These are phyloP conservation scores for Prosapia bicincta DNA, from an alignment of 2,888 invertebrate genomes.

Conservation along the genomic window DNA sequence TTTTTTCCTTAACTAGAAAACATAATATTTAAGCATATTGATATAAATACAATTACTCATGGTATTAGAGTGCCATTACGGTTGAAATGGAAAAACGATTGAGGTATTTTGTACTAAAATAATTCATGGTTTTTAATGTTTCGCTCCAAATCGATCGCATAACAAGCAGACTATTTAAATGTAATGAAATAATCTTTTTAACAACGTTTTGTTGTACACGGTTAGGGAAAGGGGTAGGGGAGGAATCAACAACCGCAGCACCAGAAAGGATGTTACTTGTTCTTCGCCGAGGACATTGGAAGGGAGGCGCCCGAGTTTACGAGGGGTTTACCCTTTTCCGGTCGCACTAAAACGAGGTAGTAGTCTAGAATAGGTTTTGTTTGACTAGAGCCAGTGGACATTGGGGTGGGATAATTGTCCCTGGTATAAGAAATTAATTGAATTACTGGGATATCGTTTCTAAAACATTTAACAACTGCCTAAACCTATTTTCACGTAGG, in stretches of 20 bases:
- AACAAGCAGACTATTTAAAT: background rate
- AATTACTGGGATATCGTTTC: background rate
- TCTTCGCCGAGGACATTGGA: constrained; percentile 36
- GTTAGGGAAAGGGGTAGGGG: background rate
- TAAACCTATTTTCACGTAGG: background rate
- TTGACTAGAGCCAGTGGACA: background rate
- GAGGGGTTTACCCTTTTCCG: constrained; percentile 19
- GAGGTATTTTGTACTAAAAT: no score
- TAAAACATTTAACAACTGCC: background rate
- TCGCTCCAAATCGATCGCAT: no score
- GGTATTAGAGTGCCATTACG: no score
- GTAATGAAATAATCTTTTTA: background rate
- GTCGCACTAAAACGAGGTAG: background rate
- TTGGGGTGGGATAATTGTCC: background rate
- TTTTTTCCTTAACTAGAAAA: no score
- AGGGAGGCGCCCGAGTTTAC: constrained; percentile 35
- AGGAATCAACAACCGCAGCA: constrained; percentile 1
- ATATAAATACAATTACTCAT: no score
- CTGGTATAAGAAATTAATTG: background rate
- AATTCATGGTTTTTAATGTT: no score
- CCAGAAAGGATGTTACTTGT: constrained; percentile 26
- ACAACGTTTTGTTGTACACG: background rate
- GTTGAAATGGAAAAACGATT: no score
- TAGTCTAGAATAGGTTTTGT: background rate
- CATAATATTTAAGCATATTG: no score